phyloP scores from a whole-genome alignment of 2,113 vertebrate species.

The Pelecanus crispus region DNA sequence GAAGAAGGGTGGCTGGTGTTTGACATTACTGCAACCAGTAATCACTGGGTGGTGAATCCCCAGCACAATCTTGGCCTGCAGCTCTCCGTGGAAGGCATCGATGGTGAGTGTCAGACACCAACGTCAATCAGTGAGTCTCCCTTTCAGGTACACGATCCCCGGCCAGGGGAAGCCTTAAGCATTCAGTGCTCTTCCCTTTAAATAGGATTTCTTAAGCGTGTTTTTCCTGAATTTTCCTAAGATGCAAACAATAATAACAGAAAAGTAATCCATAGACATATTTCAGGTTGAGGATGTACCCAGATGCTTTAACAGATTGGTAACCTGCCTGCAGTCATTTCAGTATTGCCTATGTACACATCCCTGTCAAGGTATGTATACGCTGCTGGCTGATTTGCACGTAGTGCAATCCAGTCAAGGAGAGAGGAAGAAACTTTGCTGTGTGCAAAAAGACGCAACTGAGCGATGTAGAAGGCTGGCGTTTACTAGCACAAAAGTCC shows the following conservation, averaged over 20 bases:
- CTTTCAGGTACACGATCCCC: neutral
- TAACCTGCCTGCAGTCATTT: neutral
- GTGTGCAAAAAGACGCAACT: neutral
- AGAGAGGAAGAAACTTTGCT: neutral
- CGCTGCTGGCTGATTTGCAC: neutral
- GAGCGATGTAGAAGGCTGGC: neutral
- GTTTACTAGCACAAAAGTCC: neutral
- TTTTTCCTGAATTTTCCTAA: neutral
- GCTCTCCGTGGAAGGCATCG: conserved; percentile 85
- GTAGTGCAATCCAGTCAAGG: neutral
- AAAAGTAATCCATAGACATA: neutral
- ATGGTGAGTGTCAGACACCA: conserved; percentile 75
- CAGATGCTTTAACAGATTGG: neutral
- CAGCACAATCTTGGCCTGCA: conserved; percentile 91
- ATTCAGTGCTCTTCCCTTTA: neutral
- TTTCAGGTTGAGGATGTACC: neutral
- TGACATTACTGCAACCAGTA: conserved; percentile 93
- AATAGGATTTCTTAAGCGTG: neutral
- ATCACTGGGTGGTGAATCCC: conserved; percentile 96
- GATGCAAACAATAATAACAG: neutral
- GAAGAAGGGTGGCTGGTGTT: conserved; percentile 98
- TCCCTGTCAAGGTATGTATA: accelerated
- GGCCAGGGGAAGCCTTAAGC: neutral
- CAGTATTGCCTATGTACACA: neutral
- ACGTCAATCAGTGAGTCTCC: neutral